phyloP scores from a whole-genome alignment of 1,140 invertebrate genomes.

The Drosophila truncata region DNA sequence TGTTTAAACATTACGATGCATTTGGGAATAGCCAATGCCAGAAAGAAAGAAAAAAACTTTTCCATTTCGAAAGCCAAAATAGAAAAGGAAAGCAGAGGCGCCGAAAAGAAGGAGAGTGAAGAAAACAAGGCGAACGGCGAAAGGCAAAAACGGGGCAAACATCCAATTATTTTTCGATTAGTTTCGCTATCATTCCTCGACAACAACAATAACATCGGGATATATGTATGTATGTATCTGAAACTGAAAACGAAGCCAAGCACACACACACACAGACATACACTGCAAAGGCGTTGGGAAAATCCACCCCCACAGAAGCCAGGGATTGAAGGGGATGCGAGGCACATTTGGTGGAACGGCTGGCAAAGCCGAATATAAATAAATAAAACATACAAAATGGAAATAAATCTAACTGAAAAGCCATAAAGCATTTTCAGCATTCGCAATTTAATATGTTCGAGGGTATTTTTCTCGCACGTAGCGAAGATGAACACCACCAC shows the following conservation, averaged over 20 bases:
- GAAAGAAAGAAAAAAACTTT: slow-evolving; percentile 62
- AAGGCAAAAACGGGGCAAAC: slow-evolving; percentile 67
- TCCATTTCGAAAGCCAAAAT: slow-evolving; percentile 53
- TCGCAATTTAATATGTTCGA: slow-evolving; percentile 85
- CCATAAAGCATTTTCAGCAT: slow-evolving; percentile 85
- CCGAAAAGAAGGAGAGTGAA: slow-evolving; percentile 29
- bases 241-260: slow-evolving; percentile 64
- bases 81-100: slow-evolving; percentile 55
- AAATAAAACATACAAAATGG: slow-evolving; percentile 85
- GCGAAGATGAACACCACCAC: slow-evolving; percentile 72
- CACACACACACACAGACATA: slow-evolving; percentile 29
- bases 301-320: slow-evolving; percentile 54
- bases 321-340: slow-evolving; percentile 21
- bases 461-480: slow-evolving; percentile 83
- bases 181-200: slow-evolving; percentile 84
- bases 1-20: slow-evolving; percentile 85
- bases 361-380: slow-evolving; percentile 79
- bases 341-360: slow-evolving; percentile 45
- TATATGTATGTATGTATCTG: slow-evolving; percentile 36
- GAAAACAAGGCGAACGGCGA: slow-evolving; percentile 38
- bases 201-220: slow-evolving; percentile 56
- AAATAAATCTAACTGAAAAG: slow-evolving; percentile 85
- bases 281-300: slow-evolving; percentile 11
- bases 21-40: slow-evolving; percentile 79
- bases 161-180: slow-evolving; percentile 85